Evolutionary conservation across 2,888 invertebrate species (phyloP), one percentile per base, ranked within the genome.

Genomic region (Andrena bucephala): DNA sequence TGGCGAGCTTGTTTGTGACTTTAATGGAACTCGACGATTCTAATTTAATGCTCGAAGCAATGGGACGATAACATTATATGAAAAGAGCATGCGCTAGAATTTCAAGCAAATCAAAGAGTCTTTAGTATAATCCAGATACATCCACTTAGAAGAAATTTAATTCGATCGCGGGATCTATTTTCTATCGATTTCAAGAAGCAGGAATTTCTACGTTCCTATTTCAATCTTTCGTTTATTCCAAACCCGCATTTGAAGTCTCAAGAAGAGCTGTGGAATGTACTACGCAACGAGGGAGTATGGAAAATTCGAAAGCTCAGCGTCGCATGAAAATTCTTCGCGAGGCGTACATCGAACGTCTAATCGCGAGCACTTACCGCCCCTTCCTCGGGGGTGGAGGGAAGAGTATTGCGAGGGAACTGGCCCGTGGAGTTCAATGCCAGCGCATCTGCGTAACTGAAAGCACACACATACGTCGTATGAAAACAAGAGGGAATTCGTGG

Each of bases 331-430:
- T 13, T 42, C 16, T 13, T 27, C 27, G 8, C 10, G 57, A 27
- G 27, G 6, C 6, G 16, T 5, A 42, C 42, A 42, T 42, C 13
- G 3, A 24, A 20, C 3, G 20, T 36, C 24, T 13, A n/a, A 16
- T n/a, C 54, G 4, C 20, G 8, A 7, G 0, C 5, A 57, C n/a
- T 89, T 86, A 92, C 92, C 57, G 88, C 79, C 67, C 85, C 85
- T 4, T 86, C 85, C 60, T 54, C 77, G 16, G 63, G 36, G 0
- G 85, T 78, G 20, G 79, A 57, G 0, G 88, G 88, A 3, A 88
- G 83, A 3, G 88, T 88, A 10, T 88, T 88, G 10, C 77, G 84
- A 16, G 87, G 86, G 6, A 70, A 77, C 7, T 79, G 69, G 7
- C 86, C 83, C 2, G 83, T 85, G 6, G 84, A 50, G 70, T 88